Base-by-base conservation (phyloP, 2,113 vertebrate species). In the pig (Sus scrofa) region DNA sequence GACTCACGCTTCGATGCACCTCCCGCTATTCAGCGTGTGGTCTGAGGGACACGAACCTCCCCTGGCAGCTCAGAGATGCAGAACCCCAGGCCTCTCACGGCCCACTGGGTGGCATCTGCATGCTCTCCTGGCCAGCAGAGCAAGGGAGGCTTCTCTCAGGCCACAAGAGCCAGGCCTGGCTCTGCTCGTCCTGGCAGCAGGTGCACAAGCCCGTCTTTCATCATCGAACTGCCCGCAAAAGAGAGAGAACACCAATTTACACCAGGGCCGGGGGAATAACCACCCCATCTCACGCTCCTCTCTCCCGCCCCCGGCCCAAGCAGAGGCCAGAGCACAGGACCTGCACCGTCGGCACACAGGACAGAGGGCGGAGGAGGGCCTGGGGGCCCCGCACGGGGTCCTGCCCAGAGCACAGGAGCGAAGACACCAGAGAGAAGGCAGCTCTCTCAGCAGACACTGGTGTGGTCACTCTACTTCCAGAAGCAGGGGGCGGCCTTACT, bases 121-220 rank as follows among this genome's bases (percentile, higher is more conserved):
- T 30, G 39, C 54, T 11, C 54, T 6, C 18, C 74, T 2, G n/a
- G 26, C 18, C 2, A 3, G 63, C 12, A 20, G 75, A 81, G 74
- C 4, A 9, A 22, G 26, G 39, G 58, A 18, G 54, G 12, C 26
- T 27, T 22, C 50, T 34, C 44, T 24, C 20, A 15, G 88, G 88
- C 24, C 44, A 20, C 0, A 0, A 32, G 26, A 18, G n/a, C 73
- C 15, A 65, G 1, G 26, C 60, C 34, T 56, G 26, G 12, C n/a
- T 37, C 39, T 22, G 19, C 18, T 15, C 13, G 0, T 19, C 44
- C 74, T 71, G 24, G 24, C 54, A 24, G 15, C 18, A 3, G 26
- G 39, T 2, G 11, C n/a, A 7, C 24, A 2, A 30, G 30, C 67
- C 74, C 81, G 67, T 6, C 71, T 39, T 34, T 50, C 79, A 58